These are phyloP conservation scores for Bucco capensis DNA, from an alignment of 2,113 vertebrate species.

Conservation along the genomic window DNA sequence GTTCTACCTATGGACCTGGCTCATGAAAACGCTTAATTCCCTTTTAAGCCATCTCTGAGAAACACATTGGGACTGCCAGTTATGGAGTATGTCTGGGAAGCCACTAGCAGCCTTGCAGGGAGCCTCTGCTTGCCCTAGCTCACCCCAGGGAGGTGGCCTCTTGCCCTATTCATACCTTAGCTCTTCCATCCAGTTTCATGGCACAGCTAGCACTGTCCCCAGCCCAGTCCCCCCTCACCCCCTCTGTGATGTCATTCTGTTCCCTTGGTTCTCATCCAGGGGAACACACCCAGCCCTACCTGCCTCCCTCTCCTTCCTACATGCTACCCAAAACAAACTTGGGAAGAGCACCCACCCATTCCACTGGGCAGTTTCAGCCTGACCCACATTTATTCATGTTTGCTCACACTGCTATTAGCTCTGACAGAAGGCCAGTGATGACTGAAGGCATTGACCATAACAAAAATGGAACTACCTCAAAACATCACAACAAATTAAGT, in stretches of 20 bases:
- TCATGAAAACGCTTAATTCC: neutral
- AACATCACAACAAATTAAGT: too few species aligned
- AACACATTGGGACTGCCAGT: neutral
- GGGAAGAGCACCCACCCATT: neutral
- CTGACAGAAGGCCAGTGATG: neutral
- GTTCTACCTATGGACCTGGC: neutral
- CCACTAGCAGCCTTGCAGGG: neutral
- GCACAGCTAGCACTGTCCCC: accelerated
- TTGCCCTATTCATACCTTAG: conserved; percentile 2
- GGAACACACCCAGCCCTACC: accelerated
- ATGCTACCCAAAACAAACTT: neutral
- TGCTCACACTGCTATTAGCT: accelerated
- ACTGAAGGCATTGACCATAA: neutral
- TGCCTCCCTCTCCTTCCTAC: accelerated
- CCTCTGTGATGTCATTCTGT: neutral
- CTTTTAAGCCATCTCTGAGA: neutral
- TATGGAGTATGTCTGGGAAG: neutral
- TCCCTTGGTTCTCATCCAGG: accelerated
- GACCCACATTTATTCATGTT: neutral
- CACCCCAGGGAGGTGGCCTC: neutral
- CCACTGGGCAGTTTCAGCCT: neutral
- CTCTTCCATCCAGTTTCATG: neutral
- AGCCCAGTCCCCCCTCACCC: neutral
- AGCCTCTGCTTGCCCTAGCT: neutral
- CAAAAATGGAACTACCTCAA: neutral